Conservation (phyloP, 2,888 invertebrate species). For the Apodemia arnacis region DNA sequence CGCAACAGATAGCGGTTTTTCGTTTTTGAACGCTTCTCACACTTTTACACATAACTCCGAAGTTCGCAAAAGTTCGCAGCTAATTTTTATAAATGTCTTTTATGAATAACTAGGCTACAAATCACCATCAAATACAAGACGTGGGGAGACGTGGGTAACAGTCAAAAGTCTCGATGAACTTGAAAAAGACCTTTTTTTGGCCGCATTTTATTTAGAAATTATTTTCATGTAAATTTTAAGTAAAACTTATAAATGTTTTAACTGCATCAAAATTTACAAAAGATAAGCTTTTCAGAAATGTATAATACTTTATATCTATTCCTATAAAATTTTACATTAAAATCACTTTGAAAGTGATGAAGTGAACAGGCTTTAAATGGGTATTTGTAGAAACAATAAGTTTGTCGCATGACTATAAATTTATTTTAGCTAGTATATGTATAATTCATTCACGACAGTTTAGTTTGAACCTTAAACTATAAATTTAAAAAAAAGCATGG, state of each 20-base stretch:
- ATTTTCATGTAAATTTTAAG: background rate
- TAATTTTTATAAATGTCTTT: constrained; percentile 1
- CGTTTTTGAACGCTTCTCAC: constrained; percentile 12
- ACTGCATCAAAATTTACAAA: constrained; percentile 15
- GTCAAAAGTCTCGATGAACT: constrained; percentile 2
- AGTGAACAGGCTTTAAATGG: constrained; percentile 29
- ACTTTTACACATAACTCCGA: constrained; percentile 13
- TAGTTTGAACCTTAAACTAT: no score
- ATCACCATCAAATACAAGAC: constrained; percentile 10
- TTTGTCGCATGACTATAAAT: background rate
- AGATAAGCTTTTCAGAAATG: constrained; percentile 16
- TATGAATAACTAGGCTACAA: constrained; percentile 8
- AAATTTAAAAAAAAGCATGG: no score
- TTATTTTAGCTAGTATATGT: no score
- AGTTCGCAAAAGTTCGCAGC: background rate
- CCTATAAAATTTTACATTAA: background rate
- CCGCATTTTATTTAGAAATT: background rate
- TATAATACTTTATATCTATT: background rate
- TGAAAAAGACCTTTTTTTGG: background rate
- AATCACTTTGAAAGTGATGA: constrained; percentile 23
- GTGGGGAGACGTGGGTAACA: constrained; percentile 11
- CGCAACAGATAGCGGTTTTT: background rate
- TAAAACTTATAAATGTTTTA: constrained; percentile 1
- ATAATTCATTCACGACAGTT: no score
- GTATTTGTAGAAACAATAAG: constrained; percentile 27